phyloP scores from a whole-genome alignment of 2,888 invertebrate genomes.

The Platynereis dumerilii region DNA sequence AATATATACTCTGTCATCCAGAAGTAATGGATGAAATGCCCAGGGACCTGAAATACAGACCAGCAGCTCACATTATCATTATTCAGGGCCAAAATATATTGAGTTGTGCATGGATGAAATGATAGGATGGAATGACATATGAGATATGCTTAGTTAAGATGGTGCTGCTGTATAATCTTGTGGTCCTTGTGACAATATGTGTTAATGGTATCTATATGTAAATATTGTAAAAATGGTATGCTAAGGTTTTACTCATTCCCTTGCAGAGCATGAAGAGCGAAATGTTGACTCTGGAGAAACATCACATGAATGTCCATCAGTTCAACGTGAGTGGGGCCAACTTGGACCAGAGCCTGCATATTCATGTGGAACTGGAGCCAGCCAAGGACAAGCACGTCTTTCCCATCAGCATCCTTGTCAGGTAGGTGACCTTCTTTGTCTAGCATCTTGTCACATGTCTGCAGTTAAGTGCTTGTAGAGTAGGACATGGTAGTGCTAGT shows the following conservation, averaged over 20 bases:
- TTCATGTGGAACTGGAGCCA: slow-evolving; percentile 41
- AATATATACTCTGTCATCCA: no score
- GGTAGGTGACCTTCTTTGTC: slow-evolving; percentile 39
- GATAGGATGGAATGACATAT: no score
- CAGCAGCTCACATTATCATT: no score
- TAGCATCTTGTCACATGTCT: not conserved
- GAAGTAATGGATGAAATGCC: no score
- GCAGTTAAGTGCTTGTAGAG: slow-evolving; percentile 2
- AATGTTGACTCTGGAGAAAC: slow-evolving; percentile 39
- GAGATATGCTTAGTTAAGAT: no score
- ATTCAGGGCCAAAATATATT: no score
- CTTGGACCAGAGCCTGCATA: slow-evolving; percentile 42
- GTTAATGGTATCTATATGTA: no score
- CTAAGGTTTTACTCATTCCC: not conserved
- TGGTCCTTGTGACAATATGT: no score
- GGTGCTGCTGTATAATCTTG: no score
- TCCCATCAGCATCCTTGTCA: slow-evolving; percentile 47
- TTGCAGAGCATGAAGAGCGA: not conserved
- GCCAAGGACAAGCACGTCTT: slow-evolving; percentile 41
- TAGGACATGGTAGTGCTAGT: slow-evolving; percentile 1
- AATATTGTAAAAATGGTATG: no score
- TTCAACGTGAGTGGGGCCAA: slow-evolving; percentile 47
- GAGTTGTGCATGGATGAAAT: no score
- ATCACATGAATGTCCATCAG: slow-evolving; percentile 55
- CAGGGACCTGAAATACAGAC: no score